Evolutionary conservation across 2,888 invertebrate genomes (phyloP).

Genomic region (Disparrhopalites patrizii): DNA sequence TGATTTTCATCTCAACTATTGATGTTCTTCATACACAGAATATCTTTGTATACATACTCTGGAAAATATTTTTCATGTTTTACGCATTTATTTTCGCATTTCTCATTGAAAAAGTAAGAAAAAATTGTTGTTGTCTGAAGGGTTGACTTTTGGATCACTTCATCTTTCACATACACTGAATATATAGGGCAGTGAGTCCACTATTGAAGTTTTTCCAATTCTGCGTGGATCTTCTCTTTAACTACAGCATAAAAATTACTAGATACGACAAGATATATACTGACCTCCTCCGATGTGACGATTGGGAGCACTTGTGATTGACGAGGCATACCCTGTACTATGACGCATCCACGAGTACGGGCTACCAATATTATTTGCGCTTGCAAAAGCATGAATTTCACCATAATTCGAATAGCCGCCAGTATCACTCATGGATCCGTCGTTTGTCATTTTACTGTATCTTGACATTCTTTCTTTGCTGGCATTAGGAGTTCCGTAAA

Average conservation of each 20-base stretch:
- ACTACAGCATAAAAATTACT: background rate
- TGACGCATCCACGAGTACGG: conserved; percentile 84
- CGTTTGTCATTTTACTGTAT: conserved; percentile 50
- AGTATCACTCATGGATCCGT: conserved; percentile 78
- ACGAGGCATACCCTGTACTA: conserved; percentile 59
- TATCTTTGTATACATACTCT: too few relatives aligned
- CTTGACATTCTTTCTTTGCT: conserved; percentile 47
- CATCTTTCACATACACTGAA: too few relatives aligned
- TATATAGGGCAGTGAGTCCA: too few relatives aligned
- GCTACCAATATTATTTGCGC: conserved; percentile 53
- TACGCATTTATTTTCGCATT: too few relatives aligned
- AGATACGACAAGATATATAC: background rate
- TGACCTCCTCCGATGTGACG: conserved; percentile 49
- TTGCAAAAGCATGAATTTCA: conserved; percentile 53
- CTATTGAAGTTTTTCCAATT: too few relatives aligned
- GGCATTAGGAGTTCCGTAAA: conserved; percentile 46
- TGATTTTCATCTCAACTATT: too few relatives aligned
- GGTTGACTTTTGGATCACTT: too few relatives aligned
- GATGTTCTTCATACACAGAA: too few relatives aligned
- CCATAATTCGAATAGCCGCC: conserved; percentile 72
- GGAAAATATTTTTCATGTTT: too few relatives aligned
- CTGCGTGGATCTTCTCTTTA: too few relatives aligned
- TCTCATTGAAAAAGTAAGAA: background rate
- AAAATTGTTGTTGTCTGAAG: too few relatives aligned
- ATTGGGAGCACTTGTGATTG: conserved; percentile 49